Percentiles rank a stretch among this genome's conserved stretches.
phyloP scores from a whole-genome alignment of 2,797 vertebrate genomes.

The Macropus fuliginosus region DNA sequence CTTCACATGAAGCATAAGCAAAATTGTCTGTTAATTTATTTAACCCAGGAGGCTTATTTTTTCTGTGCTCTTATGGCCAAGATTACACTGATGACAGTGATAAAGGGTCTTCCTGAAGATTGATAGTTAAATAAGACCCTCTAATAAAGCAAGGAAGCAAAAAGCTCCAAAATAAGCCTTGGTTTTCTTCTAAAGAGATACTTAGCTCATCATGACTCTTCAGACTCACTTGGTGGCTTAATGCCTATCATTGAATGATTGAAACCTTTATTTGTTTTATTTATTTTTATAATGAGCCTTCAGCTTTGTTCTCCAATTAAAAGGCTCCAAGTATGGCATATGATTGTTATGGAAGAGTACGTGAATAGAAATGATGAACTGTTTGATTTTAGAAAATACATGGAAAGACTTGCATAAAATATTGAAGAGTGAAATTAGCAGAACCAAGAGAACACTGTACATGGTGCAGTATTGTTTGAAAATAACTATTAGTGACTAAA shows the following conservation, averaged over 20 bases:
- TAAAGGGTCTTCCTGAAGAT: not conserved
- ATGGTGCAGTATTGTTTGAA: not conserved
- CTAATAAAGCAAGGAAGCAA: not conserved
- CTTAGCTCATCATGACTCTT: constrained; percentile 4
- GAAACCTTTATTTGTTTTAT: constrained; percentile 22
- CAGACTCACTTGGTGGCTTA: not conserved
- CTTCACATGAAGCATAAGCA: not conserved
- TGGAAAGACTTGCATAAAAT: not conserved
- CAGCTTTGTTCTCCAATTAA: not conserved
- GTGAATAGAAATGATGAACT: not conserved
- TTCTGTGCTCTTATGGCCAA: constrained; percentile 16
- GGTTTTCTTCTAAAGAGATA: not conserved
- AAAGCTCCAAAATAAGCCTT: not conserved
- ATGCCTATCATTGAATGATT: not conserved
- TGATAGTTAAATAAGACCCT: constrained; percentile 38
- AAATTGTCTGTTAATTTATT: constrained; percentile 1
- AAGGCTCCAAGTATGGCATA: not conserved
- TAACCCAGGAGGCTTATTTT: not conserved
- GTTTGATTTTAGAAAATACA: not conserved
- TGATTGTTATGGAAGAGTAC: not conserved
- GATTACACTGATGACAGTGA: not conserved
- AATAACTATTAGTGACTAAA: not conserved
- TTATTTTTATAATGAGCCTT: not conserved
- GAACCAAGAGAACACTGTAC: not conserved
- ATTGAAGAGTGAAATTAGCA: not conserved